Base-by-base conservation (phyloP, 2,797 vertebrate species). In the Bufotes viridis region DNA sequence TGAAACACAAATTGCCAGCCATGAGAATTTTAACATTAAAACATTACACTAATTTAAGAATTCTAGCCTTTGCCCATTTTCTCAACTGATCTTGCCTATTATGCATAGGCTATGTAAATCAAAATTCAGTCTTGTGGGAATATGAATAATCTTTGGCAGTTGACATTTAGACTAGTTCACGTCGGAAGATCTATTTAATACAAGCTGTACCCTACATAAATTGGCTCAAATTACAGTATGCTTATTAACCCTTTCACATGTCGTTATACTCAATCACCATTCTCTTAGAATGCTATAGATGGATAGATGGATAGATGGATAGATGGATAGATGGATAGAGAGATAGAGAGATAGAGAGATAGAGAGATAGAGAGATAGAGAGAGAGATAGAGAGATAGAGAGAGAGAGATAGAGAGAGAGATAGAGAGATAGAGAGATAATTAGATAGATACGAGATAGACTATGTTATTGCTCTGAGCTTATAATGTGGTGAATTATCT, bases 111-210 rank as follows among this genome's bases (percentile, higher is more conserved):
- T 65, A 87, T 83, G 65, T 81, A 85, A 88, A 85, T 85, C 63
- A 72, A 70, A 84, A 88, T 79, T 49, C 42, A 76, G 34, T 85
- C 63, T 85, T 81, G 78, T 88, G 82, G 83, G 83, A 85, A 24
- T 65, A 75, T 80, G 83, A 88, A 81, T 81, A 88, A 65, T 75
- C 69, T 65, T 88, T 63, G 78, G 65, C 78, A 85, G 78, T 85
- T 88, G 83, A 88, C 87, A 85, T 85, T 88, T 85, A 58, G 29
- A 80, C 82, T 85, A 74, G 65, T 85, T 79, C 83, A 88, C 69
- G 81, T 88, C 84, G 61, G 75, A 88, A 69, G 34, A 18, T 84
- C 29, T 61, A 79, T 67, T 69, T 79, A 84, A 88, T 74, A 84
- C 76, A 84, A 84, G 65, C 24, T 84, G 81, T 83, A 69, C 81